Conservation (phyloP, 2,888 invertebrate species). For the Actias luna region DNA sequence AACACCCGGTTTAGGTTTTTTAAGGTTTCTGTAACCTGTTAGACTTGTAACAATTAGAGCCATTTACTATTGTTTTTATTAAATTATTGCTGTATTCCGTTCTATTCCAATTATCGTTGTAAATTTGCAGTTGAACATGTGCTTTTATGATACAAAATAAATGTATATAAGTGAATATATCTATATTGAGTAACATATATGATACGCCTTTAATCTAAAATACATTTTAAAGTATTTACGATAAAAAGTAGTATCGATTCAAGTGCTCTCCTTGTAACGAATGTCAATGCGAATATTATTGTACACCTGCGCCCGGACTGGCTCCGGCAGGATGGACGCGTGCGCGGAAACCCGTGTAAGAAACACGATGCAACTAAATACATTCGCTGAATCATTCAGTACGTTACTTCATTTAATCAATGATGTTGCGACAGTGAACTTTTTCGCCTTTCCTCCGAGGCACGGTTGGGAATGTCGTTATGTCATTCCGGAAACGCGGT, state of each 20-base stretch:
- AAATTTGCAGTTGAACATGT: background rate
- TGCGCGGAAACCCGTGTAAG: conserved; percentile 40
- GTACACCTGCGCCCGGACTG: conserved; percentile 36
- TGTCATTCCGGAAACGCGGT: conserved; percentile 6
- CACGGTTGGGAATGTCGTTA: conserved; percentile 7
- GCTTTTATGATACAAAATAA: background rate
- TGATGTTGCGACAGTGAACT: conserved; percentile 9
- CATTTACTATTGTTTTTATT: background rate
- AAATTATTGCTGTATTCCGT: background rate
- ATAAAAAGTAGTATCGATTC: conserved; percentile 41
- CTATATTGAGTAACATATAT: background rate
- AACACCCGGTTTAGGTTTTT: too few relatives aligned
- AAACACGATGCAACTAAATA: conserved; percentile 33
- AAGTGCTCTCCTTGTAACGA: conserved; percentile 34
- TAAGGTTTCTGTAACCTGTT: too few relatives aligned
- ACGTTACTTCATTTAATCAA: conserved; percentile 15
- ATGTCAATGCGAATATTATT: conserved; percentile 32
- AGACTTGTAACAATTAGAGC: too few relatives aligned
- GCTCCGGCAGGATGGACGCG: conserved; percentile 45
- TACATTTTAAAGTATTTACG: conserved; percentile 16
- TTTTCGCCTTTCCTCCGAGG: background rate
- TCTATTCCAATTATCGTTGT: background rate
- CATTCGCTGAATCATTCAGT: conserved; percentile 43
- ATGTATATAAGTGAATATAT: too few relatives aligned
- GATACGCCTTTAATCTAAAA: background rate